Conservation (phyloP, 1,140 invertebrate species). For the Drosophila melanica region DNA sequence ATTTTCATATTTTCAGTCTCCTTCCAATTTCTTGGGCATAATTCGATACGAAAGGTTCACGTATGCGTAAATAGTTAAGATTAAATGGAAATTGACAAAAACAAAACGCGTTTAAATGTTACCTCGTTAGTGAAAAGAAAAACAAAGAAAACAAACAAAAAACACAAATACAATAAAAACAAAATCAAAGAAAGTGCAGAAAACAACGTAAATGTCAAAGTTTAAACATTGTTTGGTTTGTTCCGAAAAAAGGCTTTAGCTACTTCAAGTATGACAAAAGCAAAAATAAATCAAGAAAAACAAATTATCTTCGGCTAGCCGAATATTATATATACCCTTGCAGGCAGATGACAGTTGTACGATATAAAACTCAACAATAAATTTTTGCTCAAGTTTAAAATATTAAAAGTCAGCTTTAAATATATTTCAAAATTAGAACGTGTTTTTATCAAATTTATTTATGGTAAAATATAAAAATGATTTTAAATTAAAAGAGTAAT, state of each 20-base stretch:
- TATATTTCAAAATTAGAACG: too few species aligned
- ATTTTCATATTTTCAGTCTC: too few species aligned
- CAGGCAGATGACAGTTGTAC: not conserved
- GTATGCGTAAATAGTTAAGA: conserved; percentile 36
- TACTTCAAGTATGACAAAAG: conserved; percentile 36
- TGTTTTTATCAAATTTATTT: too few species aligned
- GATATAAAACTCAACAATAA: too few species aligned
- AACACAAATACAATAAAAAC: too few species aligned
- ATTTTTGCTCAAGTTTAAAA: too few species aligned
- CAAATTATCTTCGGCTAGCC: not conserved
- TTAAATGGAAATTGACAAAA: conserved; percentile 52
- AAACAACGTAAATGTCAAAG: conserved; percentile 7
- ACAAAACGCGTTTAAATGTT: conserved; percentile 81
- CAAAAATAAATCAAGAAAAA: not conserved
- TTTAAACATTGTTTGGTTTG: conserved; percentile 57
- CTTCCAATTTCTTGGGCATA: too few species aligned
- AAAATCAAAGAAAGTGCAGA: conserved; percentile 13
- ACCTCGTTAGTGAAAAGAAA: conserved; percentile 76
- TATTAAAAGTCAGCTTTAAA: too few species aligned
- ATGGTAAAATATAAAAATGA: too few species aligned
- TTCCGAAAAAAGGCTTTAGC: conserved; percentile 61
- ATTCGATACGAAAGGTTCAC: conserved; percentile 23
- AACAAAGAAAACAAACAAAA: too few species aligned
- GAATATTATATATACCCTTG: not conserved
- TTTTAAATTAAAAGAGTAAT: too few species aligned